Base-by-base conservation (phyloP, 2,797 vertebrate species). In the Sorex maritimensis region DNA sequence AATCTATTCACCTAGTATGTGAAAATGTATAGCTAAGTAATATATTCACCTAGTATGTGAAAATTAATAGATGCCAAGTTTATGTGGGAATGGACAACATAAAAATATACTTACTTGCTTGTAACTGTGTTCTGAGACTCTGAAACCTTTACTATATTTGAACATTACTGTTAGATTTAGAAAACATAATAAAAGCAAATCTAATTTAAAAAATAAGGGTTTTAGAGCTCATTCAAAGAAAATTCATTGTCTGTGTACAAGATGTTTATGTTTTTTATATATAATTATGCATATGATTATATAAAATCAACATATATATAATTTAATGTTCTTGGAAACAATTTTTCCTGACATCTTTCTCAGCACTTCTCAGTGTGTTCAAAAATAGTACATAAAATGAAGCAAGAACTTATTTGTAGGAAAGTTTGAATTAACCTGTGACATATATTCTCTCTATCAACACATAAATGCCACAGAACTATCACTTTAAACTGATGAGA, bases 321-420 rank as follows among this genome's bases (percentile, higher is more conserved):
- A 65, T 15, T 17, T 0, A n/a, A 6, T 65, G 5, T 49, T 81
- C 44, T 9, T 28, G 15, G 67, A 84, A 82, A 63, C 0, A 2
- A 0, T 34, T 68, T 65, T 83, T 67, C 12, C 15, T 68, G 30
- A 34, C 49, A 77, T 6, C 65, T 46, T 80, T 63, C 38, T 74
- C 6, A 65, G 26, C 63, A 74, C 23, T 61, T 5, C 86, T 86
- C 24, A 67, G 11, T 90, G 55, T 83, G 1, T 21, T 73, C 73
- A 73, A 67, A 77, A 91, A 75, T 41, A 63, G 3, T 72, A 12
- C n/a, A 74, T 87, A 67, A 68, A 83, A 34, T 67, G 80, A 74
- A 81, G 74, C 74, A 49, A 88, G 15, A 91, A 87, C 83, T 74
- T 74, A n/a, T 72, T 86, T 79, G 79, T 82, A 38, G 41, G 46